These are phyloP conservation scores for Gibbula magus DNA, from an alignment of 2,888 invertebrate species.

Conservation along the genomic window DNA sequence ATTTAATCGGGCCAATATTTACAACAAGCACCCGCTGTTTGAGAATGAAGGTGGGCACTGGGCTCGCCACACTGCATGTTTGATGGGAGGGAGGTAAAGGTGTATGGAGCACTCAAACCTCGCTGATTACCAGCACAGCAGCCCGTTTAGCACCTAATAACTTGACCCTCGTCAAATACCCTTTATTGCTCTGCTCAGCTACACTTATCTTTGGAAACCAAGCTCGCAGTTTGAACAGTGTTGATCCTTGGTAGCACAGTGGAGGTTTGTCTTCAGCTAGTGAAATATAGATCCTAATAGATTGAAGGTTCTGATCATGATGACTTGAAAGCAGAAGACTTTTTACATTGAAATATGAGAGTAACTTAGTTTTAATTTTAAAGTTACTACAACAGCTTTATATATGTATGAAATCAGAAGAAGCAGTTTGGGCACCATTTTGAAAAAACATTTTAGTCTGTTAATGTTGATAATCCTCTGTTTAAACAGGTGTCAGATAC, in stretches of 20 bases:
- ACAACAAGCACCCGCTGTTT: not conserved
- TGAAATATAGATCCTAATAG: too few species aligned
- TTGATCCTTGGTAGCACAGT: not conserved
- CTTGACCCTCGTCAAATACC: not conserved
- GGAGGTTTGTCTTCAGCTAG: too few species aligned
- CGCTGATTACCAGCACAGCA: not conserved
- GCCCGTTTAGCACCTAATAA: constrained; percentile 5
- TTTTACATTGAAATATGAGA: too few species aligned
- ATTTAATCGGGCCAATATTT: not conserved
- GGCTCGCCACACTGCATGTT: not conserved
- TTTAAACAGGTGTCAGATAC: too few species aligned
- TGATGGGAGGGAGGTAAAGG: not conserved
- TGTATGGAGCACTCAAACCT: not conserved
- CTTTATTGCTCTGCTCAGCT: not conserved
- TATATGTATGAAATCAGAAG: too few species aligned
- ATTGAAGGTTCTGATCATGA: too few species aligned
- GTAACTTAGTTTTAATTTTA: too few species aligned
- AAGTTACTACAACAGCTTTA: too few species aligned
- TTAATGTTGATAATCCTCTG: too few species aligned
- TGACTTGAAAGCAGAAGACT: too few species aligned
- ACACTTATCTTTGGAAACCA: not conserved
- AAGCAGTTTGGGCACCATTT: too few species aligned
- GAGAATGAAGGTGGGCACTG: not conserved
- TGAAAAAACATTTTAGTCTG: too few species aligned
- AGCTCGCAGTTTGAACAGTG: not conserved